Percentiles rank a stretch among this genome's conserved stretches.
Evolutionary conservation across 1,140 invertebrate species (phyloP).

Genomic region (Agrilus planipennis): DNA sequence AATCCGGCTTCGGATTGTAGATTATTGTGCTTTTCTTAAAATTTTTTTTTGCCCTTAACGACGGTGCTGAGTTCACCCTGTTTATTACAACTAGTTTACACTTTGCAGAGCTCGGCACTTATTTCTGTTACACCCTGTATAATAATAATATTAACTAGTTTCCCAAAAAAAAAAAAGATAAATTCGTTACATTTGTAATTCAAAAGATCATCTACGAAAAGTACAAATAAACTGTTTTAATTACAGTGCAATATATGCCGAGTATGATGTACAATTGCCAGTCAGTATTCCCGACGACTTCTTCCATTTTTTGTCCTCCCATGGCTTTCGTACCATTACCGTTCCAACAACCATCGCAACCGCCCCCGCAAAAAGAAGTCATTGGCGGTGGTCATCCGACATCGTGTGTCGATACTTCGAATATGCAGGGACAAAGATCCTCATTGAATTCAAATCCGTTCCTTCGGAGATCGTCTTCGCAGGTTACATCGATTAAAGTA

Average conservation of each 20-base stretch:
- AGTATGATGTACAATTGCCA: conserved; percentile 39
- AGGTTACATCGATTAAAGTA: conserved; percentile 48
- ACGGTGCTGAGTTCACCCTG: too few relatives aligned
- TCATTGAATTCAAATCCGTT: neutral
- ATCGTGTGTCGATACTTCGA: neutral
- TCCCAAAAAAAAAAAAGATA: too few relatives aligned
- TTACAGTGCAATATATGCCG: conserved; percentile 42
- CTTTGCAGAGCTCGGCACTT: too few relatives aligned
- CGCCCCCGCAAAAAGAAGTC: conserved; percentile 6
- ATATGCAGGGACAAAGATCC: neutral
- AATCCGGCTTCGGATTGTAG: too few relatives aligned
- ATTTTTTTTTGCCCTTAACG: too few relatives aligned
- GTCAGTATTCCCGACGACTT: conserved; percentile 34
- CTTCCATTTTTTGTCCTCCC: conserved; percentile 39
- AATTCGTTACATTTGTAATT: too few relatives aligned
- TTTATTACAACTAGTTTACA: too few relatives aligned
- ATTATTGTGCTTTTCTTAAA: too few relatives aligned
- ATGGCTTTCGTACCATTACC: conserved; percentile 31
- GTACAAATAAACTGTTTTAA: conserved; percentile 9
- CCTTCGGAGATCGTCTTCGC: conserved; percentile 36
- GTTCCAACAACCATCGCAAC: conserved; percentile 14
- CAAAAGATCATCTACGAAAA: neutral
- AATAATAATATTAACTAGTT: too few relatives aligned
- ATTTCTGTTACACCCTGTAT: too few relatives aligned
- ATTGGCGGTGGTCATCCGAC: conserved; percentile 6